Percentiles rank a stretch among this genome's conserved stretches.
Evolutionary conservation across 2,113 vertebrate species (phyloP).

Genomic region (Indri indri): DNA sequence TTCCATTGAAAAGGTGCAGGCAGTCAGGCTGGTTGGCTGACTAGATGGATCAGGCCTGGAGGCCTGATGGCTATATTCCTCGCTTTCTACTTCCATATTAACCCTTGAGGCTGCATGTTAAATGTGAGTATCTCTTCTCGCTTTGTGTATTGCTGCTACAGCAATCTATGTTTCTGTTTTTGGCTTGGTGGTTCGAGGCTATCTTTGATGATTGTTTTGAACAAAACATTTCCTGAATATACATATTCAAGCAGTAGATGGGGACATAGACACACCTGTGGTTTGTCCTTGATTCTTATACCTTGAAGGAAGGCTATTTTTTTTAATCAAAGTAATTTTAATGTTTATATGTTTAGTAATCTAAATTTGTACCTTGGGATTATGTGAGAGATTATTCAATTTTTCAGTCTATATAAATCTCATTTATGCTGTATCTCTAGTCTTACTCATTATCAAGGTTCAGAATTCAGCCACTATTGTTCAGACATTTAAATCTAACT

Average conservation of each 20-base stretch:
- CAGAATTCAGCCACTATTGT: slow-evolving; percentile 23
- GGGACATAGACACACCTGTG: neutral
- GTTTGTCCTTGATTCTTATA: neutral
- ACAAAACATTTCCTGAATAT: slow-evolving; percentile 12
- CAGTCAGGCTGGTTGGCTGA: neutral
- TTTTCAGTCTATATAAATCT: slow-evolving; percentile 2
- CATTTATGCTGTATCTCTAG: slow-evolving; percentile 10
- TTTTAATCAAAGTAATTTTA: slow-evolving; percentile 17
- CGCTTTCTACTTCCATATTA: neutral
- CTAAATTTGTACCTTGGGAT: neutral
- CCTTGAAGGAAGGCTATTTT: neutral
- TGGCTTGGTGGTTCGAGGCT: slow-evolving; percentile 19
- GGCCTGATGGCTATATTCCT: neutral
- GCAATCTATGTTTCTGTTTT: neutral
- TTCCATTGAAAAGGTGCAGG: neutral
- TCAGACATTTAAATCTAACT: slow-evolving; percentile 28
- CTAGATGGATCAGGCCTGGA: neutral
- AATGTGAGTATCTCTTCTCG: neutral
- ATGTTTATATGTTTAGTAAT: neutral
- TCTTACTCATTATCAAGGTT: neutral
- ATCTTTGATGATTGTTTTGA: slow-evolving; percentile 43
- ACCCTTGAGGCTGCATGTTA: neutral
- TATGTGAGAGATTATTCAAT: neutral
- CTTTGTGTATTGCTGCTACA: neutral
- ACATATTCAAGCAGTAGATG: neutral